Conservation (phyloP, 2,888 invertebrate genomes). For the Opisthograptis luteolata region DNA sequence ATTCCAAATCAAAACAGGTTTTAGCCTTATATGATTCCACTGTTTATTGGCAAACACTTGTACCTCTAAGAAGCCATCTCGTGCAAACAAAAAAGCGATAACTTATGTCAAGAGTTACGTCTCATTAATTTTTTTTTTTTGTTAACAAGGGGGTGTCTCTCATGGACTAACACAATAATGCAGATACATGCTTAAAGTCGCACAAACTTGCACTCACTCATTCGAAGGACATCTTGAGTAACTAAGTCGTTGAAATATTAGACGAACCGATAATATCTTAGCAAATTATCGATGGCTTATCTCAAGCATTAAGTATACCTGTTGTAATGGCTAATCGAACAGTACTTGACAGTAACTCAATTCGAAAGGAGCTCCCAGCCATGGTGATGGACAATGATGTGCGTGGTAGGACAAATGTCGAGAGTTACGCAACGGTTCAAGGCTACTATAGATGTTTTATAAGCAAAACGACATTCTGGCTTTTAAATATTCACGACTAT, state of each 20-base stretch:
- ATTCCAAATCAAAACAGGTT: conserved; percentile 8
- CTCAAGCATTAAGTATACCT: conserved; percentile 40
- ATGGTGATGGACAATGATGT: conserved; percentile 47
- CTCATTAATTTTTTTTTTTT: conserved; percentile 25
- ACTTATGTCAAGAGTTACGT: conserved; percentile 8
- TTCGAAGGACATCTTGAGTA: conserved; percentile 34
- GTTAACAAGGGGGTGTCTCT: conserved; percentile 36
- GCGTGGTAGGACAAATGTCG: conserved; percentile 58
- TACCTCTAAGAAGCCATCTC: conserved; percentile 10
- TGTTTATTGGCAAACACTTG: conserved; percentile 11
- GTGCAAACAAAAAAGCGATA: conserved; percentile 21
- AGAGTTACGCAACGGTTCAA: conserved; percentile 73
- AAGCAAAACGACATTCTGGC: conserved; percentile 47
- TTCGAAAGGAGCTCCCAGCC: conserved; percentile 51
- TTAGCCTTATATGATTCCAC: conserved; percentile 3
- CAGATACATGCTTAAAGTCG: conserved; percentile 3
- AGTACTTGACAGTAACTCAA: conserved; percentile 39
- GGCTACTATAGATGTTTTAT: conserved; percentile 51
- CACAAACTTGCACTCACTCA: conserved; percentile 15
- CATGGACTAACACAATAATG: conserved; percentile 30
- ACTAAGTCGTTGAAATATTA: conserved; percentile 37
- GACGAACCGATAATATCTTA: conserved; percentile 46
- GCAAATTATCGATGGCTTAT: conserved; percentile 40
- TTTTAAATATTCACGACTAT: conserved; percentile 51
- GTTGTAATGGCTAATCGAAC: conserved; percentile 45